Evolutionary conservation across 1,140 invertebrate genomes (phyloP), one percentile per base, ranked within the genome.

Genomic region (Tetramorium alpestre): DNA sequence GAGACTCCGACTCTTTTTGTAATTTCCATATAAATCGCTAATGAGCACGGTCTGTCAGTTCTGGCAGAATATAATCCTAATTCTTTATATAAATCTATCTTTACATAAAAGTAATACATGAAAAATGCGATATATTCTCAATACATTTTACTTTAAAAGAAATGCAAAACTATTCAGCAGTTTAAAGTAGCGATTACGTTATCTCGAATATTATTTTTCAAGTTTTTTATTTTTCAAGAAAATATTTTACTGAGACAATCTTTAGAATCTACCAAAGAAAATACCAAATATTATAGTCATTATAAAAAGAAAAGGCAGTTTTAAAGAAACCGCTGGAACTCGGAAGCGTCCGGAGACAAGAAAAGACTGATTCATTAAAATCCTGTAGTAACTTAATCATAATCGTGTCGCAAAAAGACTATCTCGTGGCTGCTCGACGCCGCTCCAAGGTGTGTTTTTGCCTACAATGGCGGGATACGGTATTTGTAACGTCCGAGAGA

Each of bases 351-450:
- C 76, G 49, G 6, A 44, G 28, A n/a, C 6, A 64, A 78, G 22
- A 81, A 41, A 25, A 78, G 25, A 25, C n/a, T 81, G 77, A 81
- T 44, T 64, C 49, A 22, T 81, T 69, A 81, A 69, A 69, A 54
- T 33, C 28, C 8, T 10, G n/a, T 69, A 49, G n/a, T 25, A 56
- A 49, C n/a, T 56, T 38, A 41, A 44, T 56, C 38, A 38, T 49
- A 25, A 69, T 69, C 13, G 41, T 49, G 49, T 7, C 5, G 33
- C 47, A 70, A 81, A 81, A 81, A 70, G 7, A 33, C 13, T 44
- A 16, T 64, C 75, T 64, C 25, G 58, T 10, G 7, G 28, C 28
- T 64, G 13, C 13, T 41, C 33, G 64, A 41, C 13, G 28, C 7
- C 3, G 62, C 13, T 51, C 28, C n/a, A 13, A 70, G 22, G 38